Conservation (phyloP, 2,797 vertebrate genomes). For the Xiphorhynchus erythropygius region DNA sequence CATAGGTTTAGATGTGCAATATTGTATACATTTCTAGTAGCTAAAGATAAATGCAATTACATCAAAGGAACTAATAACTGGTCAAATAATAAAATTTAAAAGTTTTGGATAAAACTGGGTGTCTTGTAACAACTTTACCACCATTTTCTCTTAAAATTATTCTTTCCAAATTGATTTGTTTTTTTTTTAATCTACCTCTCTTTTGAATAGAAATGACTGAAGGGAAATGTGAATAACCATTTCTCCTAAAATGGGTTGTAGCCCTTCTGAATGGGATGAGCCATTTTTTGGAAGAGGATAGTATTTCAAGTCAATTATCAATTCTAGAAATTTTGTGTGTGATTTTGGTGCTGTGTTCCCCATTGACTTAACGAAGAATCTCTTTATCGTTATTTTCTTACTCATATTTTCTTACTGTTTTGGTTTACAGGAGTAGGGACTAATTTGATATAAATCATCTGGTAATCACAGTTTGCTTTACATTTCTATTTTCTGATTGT, state of each 20-base stretch:
- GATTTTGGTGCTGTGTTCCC: not conserved
- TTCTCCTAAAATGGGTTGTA: not conserved
- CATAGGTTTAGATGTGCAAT: constrained; percentile 10
- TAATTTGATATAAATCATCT: not conserved
- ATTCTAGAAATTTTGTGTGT: not conserved
- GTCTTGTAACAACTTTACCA: not conserved
- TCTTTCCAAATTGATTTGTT: not conserved
- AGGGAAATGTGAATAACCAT: not conserved
- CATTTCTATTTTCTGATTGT: not conserved
- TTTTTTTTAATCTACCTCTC: not conserved
- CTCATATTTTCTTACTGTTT: not conserved
- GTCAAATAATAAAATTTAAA: not conserved
- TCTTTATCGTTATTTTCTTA: not conserved
- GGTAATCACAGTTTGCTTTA: not conserved
- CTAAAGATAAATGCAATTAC: not conserved
- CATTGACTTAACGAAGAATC: not conserved
- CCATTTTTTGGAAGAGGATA: not conserved
- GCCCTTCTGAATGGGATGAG: not conserved
- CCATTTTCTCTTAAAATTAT: not conserved
- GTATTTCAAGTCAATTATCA: not conserved
- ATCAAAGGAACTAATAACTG: not conserved
- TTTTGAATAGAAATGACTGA: not conserved
- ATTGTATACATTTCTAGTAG: not conserved
- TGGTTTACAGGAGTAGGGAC: not conserved
- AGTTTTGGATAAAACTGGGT: not conserved